Percentiles rank a stretch among this genome's conserved stretches.
phyloP scores from a whole-genome alignment of 2,113 vertebrate genomes.

The Carassius gibelio region DNA sequence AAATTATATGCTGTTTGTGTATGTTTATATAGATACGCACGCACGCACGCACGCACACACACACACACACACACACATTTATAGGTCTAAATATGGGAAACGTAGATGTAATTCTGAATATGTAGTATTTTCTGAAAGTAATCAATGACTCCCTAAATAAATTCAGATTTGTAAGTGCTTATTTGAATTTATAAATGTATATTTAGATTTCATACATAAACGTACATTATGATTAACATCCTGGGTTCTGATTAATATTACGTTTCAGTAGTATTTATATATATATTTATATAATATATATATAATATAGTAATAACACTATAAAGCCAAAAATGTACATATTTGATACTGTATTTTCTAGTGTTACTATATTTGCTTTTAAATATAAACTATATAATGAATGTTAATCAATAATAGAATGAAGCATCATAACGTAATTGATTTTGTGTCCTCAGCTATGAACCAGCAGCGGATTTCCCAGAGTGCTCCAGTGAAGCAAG shows the following conservation, averaged over 20 bases:
- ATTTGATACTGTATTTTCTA: neutral
- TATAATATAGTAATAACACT: neutral
- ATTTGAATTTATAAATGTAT: neutral
- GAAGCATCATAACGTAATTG: neutral
- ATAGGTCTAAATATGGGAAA: neutral
- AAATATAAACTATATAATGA: too few relatives aligned
- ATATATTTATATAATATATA: neutral
- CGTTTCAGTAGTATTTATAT: neutral
- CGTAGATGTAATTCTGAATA: neutral
- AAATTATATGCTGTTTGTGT: too few relatives aligned
- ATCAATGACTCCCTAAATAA: neutral
- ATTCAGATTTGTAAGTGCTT: neutral
- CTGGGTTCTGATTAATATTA: neutral
- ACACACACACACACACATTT: neutral
- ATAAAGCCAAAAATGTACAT: neutral
- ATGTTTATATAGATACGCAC: too few relatives aligned
- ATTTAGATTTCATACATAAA: neutral
- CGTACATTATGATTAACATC: neutral
- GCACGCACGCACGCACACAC: too few relatives aligned
- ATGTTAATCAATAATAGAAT: neutral
- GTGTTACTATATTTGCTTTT: neutral
- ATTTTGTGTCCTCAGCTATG: slow-evolving; percentile 76
- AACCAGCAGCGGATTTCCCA: slow-evolving; percentile 92
- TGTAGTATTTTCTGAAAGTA: neutral
- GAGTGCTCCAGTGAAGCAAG: slow-evolving; percentile 90